A percentile compares a stretch with the other conserved stretches of the same genome.
Conservation (phyloP, 2,888 invertebrate species). For the Chymomyza procnemis region DNA sequence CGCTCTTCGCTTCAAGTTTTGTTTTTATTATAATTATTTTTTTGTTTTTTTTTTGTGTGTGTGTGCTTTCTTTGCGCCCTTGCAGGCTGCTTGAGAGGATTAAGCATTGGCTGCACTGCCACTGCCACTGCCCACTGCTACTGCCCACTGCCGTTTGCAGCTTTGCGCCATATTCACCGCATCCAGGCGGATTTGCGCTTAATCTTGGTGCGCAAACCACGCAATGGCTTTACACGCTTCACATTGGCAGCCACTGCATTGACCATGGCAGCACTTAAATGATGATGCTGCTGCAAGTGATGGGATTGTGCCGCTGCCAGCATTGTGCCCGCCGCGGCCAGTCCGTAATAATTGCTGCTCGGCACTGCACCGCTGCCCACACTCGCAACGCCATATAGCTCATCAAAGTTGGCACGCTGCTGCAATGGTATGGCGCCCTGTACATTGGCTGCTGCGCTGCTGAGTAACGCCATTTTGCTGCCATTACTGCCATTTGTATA, state of each 20-base stretch:
- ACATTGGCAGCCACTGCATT: conserved; percentile 34
- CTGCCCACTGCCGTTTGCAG: conserved; percentile 17
- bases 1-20: not conserved
- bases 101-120: not conserved
- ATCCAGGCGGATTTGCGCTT: conserved; percentile 77
- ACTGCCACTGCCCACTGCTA: not conserved
- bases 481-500: conserved; percentile 42
- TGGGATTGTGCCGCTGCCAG: conserved; percentile 41
- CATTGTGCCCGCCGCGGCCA: conserved; percentile 24
- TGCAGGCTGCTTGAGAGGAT: not conserved
- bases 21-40: no score
- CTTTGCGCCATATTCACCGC: conserved; percentile 73
- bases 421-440: no score
- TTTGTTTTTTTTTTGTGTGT: not conserved
- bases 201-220: conserved; percentile 76
- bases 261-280: conserved; percentile 3
- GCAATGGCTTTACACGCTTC: conserved; percentile 74
- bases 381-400: conserved; percentile 58
- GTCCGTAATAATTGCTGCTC: not conserved
- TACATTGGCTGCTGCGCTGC: conserved; percentile 60
- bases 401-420: conserved; percentile 48
- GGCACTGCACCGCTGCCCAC: not conserved
- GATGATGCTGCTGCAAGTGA: conserved; percentile 34
- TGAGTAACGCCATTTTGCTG: conserved; percentile 71
- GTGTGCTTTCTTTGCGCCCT: conserved; percentile 4